Evolutionary conservation across 2,797 vertebrate species (phyloP), one percentile per base, ranked within the genome.

Genomic region (Hipposideros larvatus): DNA sequence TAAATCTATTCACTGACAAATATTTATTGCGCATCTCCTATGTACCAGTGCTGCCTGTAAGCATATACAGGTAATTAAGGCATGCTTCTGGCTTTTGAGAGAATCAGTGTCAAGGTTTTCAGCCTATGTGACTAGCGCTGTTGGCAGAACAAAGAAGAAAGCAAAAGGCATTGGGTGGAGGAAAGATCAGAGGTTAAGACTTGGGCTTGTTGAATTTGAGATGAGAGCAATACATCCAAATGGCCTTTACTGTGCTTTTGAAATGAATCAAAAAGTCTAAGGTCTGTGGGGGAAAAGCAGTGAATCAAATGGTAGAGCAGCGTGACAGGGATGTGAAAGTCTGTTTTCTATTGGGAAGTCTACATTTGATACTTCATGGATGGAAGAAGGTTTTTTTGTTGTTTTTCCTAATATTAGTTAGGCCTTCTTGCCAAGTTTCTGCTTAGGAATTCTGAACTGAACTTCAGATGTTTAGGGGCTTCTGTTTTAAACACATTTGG

Each of bases 401-500:
- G 53, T 91, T 65, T 84, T 70, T 74, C 59, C 51, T 83, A 77
- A 55, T 97, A 85, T 71, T 94, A 94, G 77, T 96, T 93, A 87
- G 15, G 63, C 95, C 57, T 88, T 96, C 94, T 96, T 97, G 95
- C 95, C 96, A 97, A 97, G 89, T 97, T 97, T 96, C 92, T 96
- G 91, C 92, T 97, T 97, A 95, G 91, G 86, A 97, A 98, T 97
- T 97, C 86, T 65, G 43, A 96, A 91, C 87, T 77, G 97, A 98
- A 94, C 97, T 97, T 97, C 96, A 98, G 84, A 97, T 97, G 83
- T 96, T 97, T 90, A 91, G 84, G 82, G 83, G 92, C 96, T 98
- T 97, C 97, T 96, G 92, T 98, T 97, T 97, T 97, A 97, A 97
- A 96, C 96, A 97, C 93, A 97, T 97, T 97, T 94, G 94, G 97